These are phyloP conservation scores for Eupithecia tripunctaria DNA, from an alignment of 2,888 invertebrate genomes.

Conservation along the genomic window DNA sequence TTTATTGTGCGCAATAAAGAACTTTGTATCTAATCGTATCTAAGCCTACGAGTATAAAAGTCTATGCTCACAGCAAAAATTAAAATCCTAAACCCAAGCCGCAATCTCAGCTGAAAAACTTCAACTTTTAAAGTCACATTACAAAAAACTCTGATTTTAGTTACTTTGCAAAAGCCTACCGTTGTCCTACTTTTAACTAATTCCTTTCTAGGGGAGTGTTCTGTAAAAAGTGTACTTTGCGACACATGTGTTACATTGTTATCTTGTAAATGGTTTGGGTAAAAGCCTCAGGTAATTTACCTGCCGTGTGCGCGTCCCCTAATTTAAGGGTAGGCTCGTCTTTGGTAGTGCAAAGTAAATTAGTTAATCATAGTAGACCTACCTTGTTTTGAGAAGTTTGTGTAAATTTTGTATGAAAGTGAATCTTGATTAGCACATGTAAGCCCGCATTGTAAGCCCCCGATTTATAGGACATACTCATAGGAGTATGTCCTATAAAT, in stretches of 20 bases:
- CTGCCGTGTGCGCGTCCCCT: slow-evolving; percentile 42
- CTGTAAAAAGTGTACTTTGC: slow-evolving; percentile 54
- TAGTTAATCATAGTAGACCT: slow-evolving; percentile 3
- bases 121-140: slow-evolving; percentile 51
- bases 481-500: too few species aligned
- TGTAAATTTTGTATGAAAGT: neutral
- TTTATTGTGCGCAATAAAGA: too few species aligned
- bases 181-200: slow-evolving; percentile 74
- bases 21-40: too few species aligned
- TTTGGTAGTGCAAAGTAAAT: slow-evolving; percentile 21
- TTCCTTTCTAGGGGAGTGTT: slow-evolving; percentile 60
- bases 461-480: too few species aligned
- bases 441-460: neutral
- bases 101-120: slow-evolving; percentile 14
- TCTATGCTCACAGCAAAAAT: neutral
- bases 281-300: slow-evolving; percentile 41
- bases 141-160: slow-evolving; percentile 17
- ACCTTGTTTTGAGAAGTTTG: slow-evolving; percentile 1
- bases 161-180: slow-evolving; percentile 40
- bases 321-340: slow-evolving; percentile 32
- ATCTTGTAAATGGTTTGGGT: slow-evolving; percentile 44
- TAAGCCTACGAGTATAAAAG: neutral
- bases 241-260: slow-evolving; percentile 42
- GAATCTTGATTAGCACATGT: neutral
- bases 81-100: neutral